These are phyloP conservation scores for Muntiacus muntjak DNA, from an alignment of 2,113 vertebrate species.

Conservation along the genomic window DNA sequence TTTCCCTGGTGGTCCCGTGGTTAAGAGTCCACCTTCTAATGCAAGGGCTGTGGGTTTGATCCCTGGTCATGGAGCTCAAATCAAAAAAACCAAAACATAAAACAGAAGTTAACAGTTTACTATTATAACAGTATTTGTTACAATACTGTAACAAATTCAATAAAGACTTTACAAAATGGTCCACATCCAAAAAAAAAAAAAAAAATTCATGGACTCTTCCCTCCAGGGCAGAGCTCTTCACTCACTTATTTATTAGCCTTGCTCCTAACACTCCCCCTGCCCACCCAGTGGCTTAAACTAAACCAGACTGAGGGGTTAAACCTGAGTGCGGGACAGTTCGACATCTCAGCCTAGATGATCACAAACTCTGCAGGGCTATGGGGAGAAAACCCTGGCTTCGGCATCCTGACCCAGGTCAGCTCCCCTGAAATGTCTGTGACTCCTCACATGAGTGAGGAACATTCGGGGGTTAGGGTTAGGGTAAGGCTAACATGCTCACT, in stretches of 20 bases:
- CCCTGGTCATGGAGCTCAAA: not conserved
- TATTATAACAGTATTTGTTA: not conserved
- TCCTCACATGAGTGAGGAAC: no score
- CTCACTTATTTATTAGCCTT: no score
- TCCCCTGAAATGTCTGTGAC: not conserved
- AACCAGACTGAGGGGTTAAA: not conserved
- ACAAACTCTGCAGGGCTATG: rapidly evolving
- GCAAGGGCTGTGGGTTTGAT: not conserved
- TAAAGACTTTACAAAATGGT: not conserved
- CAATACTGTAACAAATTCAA: not conserved
- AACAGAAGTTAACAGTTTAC: not conserved
- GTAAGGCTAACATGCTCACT: not conserved
- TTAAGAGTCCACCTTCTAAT: not conserved
- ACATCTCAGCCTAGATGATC: rapidly evolving
- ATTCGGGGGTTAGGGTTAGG: not conserved
- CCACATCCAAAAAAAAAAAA: not conserved
- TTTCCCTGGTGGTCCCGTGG: not conserved
- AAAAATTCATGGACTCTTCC: not conserved
- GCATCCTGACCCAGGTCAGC: not conserved
- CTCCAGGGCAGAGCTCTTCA: not conserved
- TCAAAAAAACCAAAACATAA: not conserved
- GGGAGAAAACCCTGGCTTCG: not conserved
- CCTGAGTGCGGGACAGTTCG: not conserved
- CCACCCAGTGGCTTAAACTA: not conserved
- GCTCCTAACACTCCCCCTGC: not conserved